These are phyloP conservation scores for Agelastica alni DNA, from an alignment of 2,888 invertebrate species.

Conservation along the genomic window DNA sequence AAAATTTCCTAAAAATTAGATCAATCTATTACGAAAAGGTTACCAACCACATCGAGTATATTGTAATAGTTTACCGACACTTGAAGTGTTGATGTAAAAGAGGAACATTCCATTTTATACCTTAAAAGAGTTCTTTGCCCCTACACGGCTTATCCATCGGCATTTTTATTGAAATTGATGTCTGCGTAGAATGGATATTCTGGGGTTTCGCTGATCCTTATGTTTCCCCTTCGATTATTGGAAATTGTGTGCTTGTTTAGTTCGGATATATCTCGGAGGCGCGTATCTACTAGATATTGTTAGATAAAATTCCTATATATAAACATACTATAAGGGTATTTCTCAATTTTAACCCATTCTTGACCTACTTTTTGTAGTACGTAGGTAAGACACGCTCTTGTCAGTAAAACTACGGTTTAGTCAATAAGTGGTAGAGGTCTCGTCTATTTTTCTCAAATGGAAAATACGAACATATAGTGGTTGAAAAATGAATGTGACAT, in stretches of 20 bases:
- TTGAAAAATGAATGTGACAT: no score
- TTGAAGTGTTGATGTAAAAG: conserved; percentile 26
- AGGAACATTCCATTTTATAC: conserved; percentile 20
- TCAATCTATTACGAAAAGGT: no score
- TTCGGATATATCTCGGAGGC: conserved; percentile 30
- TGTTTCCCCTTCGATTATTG: conserved; percentile 49
- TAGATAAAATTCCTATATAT: conserved; percentile 22
- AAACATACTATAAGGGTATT: conserved; percentile 7
- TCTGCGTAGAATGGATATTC: conserved; percentile 51
- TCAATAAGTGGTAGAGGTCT: no score
- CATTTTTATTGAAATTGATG: conserved; percentile 55
- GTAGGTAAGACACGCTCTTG: no score
- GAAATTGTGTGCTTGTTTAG: conserved; percentile 41
- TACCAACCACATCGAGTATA: no score
- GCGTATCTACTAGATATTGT: conserved; percentile 29
- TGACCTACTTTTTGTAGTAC: conserved; percentile 8
- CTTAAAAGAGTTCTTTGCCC: conserved; percentile 41
- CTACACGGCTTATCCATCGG: conserved; percentile 46
- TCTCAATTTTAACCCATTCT: conserved; percentile 11
- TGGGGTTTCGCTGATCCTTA: conserved; percentile 47
- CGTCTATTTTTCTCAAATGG: no score
- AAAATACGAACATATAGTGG: no score
- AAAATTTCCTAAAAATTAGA: no score
- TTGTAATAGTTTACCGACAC: no score
- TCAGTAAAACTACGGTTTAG: no score